Evolutionary conservation across 2,797 vertebrate species (phyloP).

Genomic region (Dryobates pubescens): DNA sequence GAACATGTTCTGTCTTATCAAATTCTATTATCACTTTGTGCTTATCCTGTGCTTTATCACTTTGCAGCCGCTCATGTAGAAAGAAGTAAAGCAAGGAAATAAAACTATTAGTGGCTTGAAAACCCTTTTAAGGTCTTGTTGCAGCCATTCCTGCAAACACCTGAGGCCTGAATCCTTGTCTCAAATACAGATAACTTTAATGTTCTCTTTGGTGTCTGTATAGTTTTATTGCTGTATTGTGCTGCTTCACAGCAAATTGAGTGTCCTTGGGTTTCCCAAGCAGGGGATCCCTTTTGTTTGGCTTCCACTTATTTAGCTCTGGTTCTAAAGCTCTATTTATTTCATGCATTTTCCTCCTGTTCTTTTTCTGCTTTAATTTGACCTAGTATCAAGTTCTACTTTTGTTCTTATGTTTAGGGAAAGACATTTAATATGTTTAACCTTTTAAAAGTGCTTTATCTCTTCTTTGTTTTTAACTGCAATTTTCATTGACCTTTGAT

Average conservation of each 20-base stretch:
- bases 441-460: not conserved
- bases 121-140: conserved; percentile 37
- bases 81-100: conserved; percentile 40
- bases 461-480: not conserved
- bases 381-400: not conserved
- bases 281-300: not conserved
- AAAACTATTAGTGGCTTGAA: conserved; percentile 43
- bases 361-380: not conserved
- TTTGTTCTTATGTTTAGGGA: not conserved
- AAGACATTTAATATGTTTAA: not conserved
- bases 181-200: conserved; percentile 20
- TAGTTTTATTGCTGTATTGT: not conserved
- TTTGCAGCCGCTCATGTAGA: conserved; percentile 4
- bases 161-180: not conserved
- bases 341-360: not conserved
- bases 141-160: not conserved
- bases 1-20: conserved; percentile 41
- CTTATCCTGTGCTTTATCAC: conserved; percentile 26
- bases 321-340: not conserved
- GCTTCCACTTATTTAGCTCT: not conserved
- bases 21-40: conserved; percentile 42
- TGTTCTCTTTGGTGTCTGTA: not conserved
- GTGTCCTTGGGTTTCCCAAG: not conserved
- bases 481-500: not conserved
- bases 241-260: not conserved